Conservation (phyloP, 2,113 vertebrate genomes). For the Sylvilagus bachmani region DNA sequence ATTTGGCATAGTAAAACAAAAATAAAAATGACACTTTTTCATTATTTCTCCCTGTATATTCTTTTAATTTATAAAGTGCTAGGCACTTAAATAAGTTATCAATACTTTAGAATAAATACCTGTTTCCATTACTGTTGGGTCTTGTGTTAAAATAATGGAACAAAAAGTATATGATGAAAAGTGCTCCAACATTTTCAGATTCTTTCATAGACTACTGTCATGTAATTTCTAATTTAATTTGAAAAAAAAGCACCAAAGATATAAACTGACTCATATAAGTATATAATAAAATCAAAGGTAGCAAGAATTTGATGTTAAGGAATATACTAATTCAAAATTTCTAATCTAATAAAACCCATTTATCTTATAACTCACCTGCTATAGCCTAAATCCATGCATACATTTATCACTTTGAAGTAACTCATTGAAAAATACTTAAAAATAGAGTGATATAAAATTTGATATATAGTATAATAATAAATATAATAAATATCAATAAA, state of each 20-base stretch:
- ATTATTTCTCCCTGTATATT: not conserved
- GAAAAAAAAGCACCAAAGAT: not conserved
- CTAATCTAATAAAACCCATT: not conserved
- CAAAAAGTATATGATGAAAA: not conserved
- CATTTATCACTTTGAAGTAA: not conserved
- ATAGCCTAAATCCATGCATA: not conserved
- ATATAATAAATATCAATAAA: not conserved
- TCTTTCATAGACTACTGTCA: not conserved
- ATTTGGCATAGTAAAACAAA: slow-evolving; percentile 28
- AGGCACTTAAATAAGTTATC: not conserved
- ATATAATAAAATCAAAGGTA: not conserved
- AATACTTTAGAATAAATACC: not conserved
- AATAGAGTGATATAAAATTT: not conserved
- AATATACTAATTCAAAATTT: not conserved
- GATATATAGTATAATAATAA: too few relatives aligned
- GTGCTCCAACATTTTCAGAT: not conserved
- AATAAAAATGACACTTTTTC: not conserved
- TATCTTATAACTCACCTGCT: not conserved
- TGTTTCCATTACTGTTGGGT: not conserved
- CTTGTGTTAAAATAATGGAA: not conserved
- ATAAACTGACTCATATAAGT: not conserved
- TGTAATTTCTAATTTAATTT: not conserved
- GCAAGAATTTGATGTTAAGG: not conserved
- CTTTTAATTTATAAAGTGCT: not conserved
- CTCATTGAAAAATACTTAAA: not conserved